Evolutionary conservation across 2,797 vertebrate species (phyloP).

Genomic region (Hydrocynus forskahlii): DNA sequence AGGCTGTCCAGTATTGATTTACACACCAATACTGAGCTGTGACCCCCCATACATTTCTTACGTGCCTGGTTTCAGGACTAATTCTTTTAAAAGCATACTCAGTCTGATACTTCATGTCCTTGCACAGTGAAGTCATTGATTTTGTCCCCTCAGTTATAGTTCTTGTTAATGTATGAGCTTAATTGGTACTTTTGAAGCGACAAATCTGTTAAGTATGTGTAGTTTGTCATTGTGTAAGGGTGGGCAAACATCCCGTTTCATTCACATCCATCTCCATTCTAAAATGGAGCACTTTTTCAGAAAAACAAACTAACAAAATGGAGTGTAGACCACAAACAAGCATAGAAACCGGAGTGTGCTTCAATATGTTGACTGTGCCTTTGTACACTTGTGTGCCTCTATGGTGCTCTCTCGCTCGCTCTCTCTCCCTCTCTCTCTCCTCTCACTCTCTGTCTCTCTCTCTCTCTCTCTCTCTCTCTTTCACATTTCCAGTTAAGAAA

Average conservation of each 20-base stretch:
- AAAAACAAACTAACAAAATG: neutral
- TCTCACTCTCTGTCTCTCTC: too few relatives aligned
- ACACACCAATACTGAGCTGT: neutral
- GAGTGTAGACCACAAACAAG: slow-evolving; percentile 15
- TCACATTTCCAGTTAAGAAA: neutral
- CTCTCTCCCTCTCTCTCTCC: neutral
- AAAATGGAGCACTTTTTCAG: neutral
- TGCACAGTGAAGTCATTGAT: neutral
- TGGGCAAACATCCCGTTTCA: slow-evolving; percentile 66
- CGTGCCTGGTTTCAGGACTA: neutral
- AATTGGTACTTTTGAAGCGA: neutral
- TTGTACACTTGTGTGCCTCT: slow-evolving; percentile 27
- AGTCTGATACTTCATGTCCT: neutral
- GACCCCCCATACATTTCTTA: neutral
- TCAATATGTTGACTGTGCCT: slow-evolving; percentile 28
- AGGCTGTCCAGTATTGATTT: neutral
- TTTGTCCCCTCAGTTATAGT: neutral
- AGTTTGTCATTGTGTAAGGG: slow-evolving; percentile 55
- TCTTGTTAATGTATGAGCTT: neutral
- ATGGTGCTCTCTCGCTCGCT: neutral
- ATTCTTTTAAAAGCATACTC: neutral
- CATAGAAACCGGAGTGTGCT: slow-evolving; percentile 20
- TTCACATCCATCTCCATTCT: slow-evolving; percentile 43
- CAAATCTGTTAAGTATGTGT: slow-evolving; percentile 14
- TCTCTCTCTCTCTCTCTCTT: too few relatives aligned